Conservation (phyloP, 2,113 vertebrate species). For the Peromyscus leucopus region DNA sequence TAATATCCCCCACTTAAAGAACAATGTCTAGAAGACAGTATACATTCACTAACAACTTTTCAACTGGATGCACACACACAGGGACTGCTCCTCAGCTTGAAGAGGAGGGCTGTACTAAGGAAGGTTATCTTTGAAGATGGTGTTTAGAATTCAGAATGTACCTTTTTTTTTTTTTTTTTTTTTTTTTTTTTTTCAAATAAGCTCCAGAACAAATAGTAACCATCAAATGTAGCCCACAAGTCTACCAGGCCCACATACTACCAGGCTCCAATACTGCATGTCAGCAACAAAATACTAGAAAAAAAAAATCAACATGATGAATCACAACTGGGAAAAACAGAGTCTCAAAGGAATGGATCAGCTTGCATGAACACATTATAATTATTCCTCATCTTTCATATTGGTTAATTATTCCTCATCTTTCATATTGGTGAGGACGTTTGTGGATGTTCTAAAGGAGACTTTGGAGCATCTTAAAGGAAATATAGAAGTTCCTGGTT, state of each 20-base stretch:
- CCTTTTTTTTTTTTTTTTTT: background rate
- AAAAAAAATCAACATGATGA: constrained; percentile 51
- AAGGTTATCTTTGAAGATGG: constrained; percentile 38
- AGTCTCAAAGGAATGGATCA: constrained; percentile 27
- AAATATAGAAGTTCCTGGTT: background rate
- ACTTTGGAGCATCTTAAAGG: constrained; percentile 5
- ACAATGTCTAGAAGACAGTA: background rate
- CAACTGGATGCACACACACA: background rate
- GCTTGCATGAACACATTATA: constrained; percentile 18
- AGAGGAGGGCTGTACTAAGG: background rate
- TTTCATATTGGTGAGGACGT: background rate
- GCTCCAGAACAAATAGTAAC: constrained; percentile 22
- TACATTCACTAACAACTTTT: background rate
- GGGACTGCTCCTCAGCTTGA: constrained; percentile 11
- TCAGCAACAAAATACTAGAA: background rate
- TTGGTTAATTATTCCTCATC: background rate
- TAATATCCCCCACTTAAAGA: background rate
- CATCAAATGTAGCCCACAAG: background rate
- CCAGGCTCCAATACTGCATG: constrained; percentile 22
- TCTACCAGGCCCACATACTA: background rate
- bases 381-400: constrained; percentile 16
- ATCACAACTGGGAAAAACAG: background rate
- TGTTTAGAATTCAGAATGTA: constrained; percentile 55
- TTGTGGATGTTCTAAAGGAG: background rate
- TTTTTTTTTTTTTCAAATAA: constrained; percentile 23